Conservation (phyloP, 2,113 vertebrate species). For the Delphinus delphis region DNA sequence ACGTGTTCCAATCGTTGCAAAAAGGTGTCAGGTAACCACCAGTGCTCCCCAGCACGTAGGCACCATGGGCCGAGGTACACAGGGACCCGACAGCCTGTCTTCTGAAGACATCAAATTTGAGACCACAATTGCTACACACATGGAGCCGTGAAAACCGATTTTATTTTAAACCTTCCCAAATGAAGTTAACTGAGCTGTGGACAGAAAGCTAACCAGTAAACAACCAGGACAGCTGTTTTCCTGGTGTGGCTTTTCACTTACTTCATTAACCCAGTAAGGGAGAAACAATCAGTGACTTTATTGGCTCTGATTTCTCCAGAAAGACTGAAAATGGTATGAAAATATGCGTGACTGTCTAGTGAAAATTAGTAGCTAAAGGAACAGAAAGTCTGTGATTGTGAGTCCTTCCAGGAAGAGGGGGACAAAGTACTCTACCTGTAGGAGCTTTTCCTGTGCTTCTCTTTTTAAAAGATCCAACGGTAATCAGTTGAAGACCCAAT, state of each 20-base stretch:
- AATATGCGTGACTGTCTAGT: background rate
- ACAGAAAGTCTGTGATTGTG: too few species aligned
- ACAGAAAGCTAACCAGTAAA: background rate
- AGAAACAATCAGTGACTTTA: rapidly evolving
- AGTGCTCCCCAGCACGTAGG: background rate
- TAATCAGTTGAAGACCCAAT: background rate
- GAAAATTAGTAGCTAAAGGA: background rate
- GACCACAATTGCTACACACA: rapidly evolving
- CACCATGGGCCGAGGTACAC: rapidly evolving
- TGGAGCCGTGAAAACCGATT: background rate
- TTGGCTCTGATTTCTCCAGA: background rate
- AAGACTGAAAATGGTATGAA: background rate
- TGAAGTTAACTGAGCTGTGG: background rate
- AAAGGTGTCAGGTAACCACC: background rate
- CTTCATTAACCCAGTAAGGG: background rate
- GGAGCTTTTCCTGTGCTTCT: background rate
- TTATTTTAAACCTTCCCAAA: background rate
- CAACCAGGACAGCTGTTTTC: background rate
- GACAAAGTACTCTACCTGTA: rapidly evolving
- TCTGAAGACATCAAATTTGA: background rate
- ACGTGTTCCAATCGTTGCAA: background rate
- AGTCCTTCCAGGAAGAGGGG: background rate
- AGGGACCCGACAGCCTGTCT: rapidly evolving
- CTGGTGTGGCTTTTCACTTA: background rate
- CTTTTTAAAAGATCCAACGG: background rate